phyloP scores from a whole-genome alignment of 2,797 vertebrate genomes.

The Chiroxiphia lanceolata region DNA sequence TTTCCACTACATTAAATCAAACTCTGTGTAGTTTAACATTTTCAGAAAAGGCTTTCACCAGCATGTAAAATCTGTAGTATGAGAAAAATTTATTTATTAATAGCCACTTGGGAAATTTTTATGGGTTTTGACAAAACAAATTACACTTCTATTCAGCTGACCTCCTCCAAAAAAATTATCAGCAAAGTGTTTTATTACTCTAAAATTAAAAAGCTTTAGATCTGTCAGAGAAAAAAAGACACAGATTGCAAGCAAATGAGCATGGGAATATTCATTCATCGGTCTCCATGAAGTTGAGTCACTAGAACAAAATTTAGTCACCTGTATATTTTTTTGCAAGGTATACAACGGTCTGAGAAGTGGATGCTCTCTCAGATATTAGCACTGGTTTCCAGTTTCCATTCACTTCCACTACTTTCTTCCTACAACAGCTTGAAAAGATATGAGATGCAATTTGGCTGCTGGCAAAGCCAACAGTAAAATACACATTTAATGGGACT shows the following conservation, averaged over 20 bases:
- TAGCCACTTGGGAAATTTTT: not conserved
- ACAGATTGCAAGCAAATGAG: not conserved
- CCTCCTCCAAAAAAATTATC: not conserved
- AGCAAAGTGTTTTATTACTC: slow-evolving; percentile 10
- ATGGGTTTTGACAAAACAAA: not conserved
- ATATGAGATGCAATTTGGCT: not conserved
- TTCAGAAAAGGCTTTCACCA: slow-evolving; percentile 20
- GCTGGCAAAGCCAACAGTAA: not conserved
- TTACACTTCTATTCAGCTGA: slow-evolving; percentile 22
- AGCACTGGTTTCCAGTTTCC: not conserved
- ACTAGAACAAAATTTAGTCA: not conserved
- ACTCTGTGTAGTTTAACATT: not conserved
- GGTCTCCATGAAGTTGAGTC: not conserved
- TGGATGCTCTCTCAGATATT: not conserved
- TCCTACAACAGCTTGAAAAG: not conserved
- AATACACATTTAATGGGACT: not conserved
- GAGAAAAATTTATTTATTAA: not conserved
- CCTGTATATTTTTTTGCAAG: not conserved
- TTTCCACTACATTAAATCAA: not conserved
- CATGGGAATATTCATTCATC: not conserved
- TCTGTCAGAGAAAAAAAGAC: not conserved
- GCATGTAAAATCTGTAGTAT: not conserved
- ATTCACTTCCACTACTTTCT: not conserved
- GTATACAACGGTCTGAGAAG: not conserved
- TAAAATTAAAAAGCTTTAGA: not conserved